Evolutionary conservation across 2,113 vertebrate species (phyloP).

Genomic region (Neomonachus schauinslandi): DNA sequence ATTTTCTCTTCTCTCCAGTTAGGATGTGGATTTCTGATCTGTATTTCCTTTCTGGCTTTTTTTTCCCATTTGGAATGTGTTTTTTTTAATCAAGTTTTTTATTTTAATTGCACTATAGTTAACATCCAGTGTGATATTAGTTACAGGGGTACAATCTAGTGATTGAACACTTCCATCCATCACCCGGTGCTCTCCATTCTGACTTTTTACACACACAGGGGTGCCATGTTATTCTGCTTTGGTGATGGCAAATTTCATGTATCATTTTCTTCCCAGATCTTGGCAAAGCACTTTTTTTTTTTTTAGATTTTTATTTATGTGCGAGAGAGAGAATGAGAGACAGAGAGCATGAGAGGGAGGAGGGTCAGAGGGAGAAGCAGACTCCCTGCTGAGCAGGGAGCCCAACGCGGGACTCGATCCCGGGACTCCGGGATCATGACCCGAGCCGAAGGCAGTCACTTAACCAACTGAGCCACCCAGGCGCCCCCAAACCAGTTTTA

Average conservation of each 20-base stretch:
- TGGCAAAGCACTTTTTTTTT: background rate
- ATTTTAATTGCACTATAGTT: background rate
- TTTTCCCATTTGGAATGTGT: background rate
- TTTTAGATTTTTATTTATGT: no score
- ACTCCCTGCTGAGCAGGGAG: no score
- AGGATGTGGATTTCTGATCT: background rate
- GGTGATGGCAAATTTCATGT: background rate
- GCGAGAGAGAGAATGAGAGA: no score
- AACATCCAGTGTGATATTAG: background rate
- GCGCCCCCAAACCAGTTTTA: no score
- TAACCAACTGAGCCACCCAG: no score
- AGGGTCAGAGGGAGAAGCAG: no score
- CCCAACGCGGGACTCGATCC: no score
- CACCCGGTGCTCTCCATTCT: background rate
- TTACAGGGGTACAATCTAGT: background rate
- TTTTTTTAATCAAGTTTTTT: background rate
- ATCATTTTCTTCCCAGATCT: background rate
- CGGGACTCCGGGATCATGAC: no score
- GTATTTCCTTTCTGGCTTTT: background rate
- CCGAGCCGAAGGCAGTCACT: no score
- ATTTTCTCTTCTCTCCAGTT: background rate
- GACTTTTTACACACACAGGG: accelerated
- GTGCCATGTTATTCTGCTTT: background rate
- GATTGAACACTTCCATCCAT: background rate
- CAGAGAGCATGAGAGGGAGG: no score